These are phyloP conservation scores for Idaea straminata DNA, from an alignment of 2,888 invertebrate genomes.

Conservation along the genomic window DNA sequence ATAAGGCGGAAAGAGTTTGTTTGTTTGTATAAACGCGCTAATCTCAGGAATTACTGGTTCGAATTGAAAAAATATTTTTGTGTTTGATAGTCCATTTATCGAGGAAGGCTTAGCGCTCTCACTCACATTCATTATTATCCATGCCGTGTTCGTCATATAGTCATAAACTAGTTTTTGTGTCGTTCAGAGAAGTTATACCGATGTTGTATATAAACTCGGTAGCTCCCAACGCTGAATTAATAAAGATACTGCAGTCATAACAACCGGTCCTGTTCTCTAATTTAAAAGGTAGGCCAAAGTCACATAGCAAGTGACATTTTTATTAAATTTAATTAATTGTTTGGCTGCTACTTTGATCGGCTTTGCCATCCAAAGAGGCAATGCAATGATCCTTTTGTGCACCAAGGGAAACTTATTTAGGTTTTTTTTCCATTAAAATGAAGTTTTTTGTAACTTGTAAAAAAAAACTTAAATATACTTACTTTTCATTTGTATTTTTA, in stretches of 20 bases:
- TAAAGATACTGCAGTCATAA: constrained; percentile 28
- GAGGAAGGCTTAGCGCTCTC: background rate
- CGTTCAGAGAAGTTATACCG: constrained; percentile 29
- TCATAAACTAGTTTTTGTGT: constrained; percentile 39
- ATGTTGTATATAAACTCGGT: constrained; percentile 41
- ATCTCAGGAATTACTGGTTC: too few species aligned
- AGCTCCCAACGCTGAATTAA: constrained; percentile 24
- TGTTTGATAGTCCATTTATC: too few species aligned
- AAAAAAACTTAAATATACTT: too few species aligned
- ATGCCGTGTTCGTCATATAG: constrained; percentile 21
- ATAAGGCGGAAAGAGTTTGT: too few species aligned
- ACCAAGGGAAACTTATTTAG: too few species aligned
- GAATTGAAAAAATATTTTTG: too few species aligned
- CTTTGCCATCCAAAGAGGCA: background rate
- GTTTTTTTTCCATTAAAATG: too few species aligned
- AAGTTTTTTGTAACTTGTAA: too few species aligned
- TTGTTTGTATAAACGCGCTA: too few species aligned
- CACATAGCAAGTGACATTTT: background rate
- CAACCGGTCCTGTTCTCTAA: constrained; percentile 26
- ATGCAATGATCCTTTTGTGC: background rate
- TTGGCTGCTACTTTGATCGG: background rate
- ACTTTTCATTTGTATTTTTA: too few species aligned
- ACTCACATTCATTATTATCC: background rate
- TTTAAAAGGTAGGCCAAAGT: constrained; percentile 34
- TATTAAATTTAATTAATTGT: constrained; percentile 1